Evolutionary conservation across 2,888 invertebrate genomes (phyloP), one percentile per base, ranked within the genome.

Genomic region (Drosophila anomelani): DNA sequence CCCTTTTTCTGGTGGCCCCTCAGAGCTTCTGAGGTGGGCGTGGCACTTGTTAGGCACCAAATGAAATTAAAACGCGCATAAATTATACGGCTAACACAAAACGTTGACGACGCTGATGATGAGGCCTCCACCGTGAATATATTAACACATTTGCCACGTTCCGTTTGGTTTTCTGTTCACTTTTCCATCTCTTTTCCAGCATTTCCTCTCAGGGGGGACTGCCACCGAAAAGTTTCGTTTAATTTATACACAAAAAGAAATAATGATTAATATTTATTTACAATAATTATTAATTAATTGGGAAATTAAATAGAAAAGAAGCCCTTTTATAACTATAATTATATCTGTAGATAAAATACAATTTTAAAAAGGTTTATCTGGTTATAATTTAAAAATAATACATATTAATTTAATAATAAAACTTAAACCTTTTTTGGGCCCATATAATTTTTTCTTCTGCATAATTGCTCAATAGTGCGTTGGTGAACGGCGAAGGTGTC

Each of bases 31-130:
- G 57, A 49, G 47, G 53, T 43, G 81, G 83, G 87, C 89, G 88
- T 87, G 88, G 88, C 81, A 77, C 51, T 78, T 80, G 83, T 88
- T 88, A 78, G 88, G 88, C 86, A 80, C 77, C 59, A 84, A 84
- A 84, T 88, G 86, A 89, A 85, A 85, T 85, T 85, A 85, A 89
- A 89, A 89, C 86, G 85, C 79, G 88, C 88, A 85, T 89, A 89
- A 85, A 85, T 85, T 89, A 89, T 82, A 81, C 73, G 81, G 56
- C 73, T 57, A 67, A 60, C 46, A 62, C 75, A 54, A 71, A 71
- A 54, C 70, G 73, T 56, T 58, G 75, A 75, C 75, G 56, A 58
- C 46, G 43, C 44, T 34, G 53, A 57, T 46, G 51, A 54, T 51
- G 57, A 75, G 74, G 86, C 55, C 77, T 81, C 73, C 44, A 23